A percentile compares a stretch with the other conserved stretches of the same genome.
Conservation (phyloP, 2,113 vertebrate species). For the Alexandromys fortis region DNA sequence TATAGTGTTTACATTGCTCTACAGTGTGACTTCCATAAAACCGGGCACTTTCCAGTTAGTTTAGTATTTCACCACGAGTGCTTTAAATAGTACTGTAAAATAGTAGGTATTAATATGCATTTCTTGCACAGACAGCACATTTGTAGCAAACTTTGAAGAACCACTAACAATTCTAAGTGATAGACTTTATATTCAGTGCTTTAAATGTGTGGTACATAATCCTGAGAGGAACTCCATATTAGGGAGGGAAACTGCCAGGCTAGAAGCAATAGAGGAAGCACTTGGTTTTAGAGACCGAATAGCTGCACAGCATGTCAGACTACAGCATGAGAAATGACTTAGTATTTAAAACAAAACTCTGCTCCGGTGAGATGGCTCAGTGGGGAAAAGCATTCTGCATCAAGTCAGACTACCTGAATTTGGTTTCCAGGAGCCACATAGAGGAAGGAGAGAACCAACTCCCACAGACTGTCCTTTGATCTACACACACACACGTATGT, state of each 20-base stretch:
- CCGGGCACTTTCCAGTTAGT: neutral
- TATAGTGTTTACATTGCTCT: neutral
- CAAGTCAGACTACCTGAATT: neutral
- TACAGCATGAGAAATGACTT: neutral
- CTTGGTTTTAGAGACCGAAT: neutral
- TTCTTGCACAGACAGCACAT: neutral
- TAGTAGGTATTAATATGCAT: neutral
- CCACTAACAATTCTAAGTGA: neutral
- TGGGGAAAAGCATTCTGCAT: neutral
- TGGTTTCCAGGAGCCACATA: neutral
- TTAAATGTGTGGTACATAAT: neutral
- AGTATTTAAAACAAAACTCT: neutral
- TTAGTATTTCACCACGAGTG: neutral
- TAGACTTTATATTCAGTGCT: neutral
- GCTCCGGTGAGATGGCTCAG: neutral
- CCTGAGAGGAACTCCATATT: neutral
- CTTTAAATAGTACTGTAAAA: neutral
- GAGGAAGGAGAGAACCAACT: neutral
- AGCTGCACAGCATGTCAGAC: neutral
- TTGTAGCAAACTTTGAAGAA: conserved; percentile 8
- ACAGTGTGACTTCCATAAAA: neutral
- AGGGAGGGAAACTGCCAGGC: neutral
- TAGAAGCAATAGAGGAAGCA: neutral
- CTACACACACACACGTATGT: too few relatives aligned
- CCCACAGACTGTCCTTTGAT: neutral